Evolutionary conservation across 2,888 invertebrate species (phyloP).

Genomic region (Digitonthophagus gazella): DNA sequence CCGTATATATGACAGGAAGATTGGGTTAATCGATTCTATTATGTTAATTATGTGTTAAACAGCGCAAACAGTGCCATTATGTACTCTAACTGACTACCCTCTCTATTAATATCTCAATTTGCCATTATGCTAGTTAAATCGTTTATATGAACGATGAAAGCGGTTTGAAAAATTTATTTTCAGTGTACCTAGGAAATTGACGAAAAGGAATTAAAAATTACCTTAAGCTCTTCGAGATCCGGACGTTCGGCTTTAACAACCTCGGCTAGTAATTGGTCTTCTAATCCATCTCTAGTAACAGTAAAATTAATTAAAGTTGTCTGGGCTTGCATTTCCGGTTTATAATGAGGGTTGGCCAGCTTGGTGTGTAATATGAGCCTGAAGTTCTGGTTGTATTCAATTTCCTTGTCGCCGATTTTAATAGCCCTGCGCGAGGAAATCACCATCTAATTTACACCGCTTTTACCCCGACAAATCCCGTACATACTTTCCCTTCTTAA

Average conservation of each 20-base stretch:
- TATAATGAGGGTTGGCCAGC: conserved; percentile 95
- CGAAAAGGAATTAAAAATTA: conserved; percentile 35
- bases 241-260: conserved; percentile 96
- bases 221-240: conserved; percentile 90
- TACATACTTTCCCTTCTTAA: conserved; percentile 86
- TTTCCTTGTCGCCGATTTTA: conserved; percentile 95
- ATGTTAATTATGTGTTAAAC: background rate
- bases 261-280: conserved; percentile 93
- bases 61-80: background rate
- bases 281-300: conserved; percentile 92
- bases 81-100: background rate
- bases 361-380: conserved; percentile 91
- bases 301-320: conserved; percentile 96
- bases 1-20: background rate
- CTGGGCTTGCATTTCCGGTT: conserved; percentile 98
- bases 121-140: background rate
- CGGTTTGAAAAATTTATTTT: background rate
- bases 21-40: background rate
- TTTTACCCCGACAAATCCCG: background rate
- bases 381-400: conserved; percentile 87
- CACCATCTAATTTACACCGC: conserved; percentile 9
- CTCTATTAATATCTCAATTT: background rate
- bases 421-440: conserved; percentile 67
- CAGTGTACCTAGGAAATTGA: conserved; percentile 4
- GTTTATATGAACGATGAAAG: background rate